phyloP scores from a whole-genome alignment of 2,113 vertebrate genomes.

The Triplophysa siluroides region DNA sequence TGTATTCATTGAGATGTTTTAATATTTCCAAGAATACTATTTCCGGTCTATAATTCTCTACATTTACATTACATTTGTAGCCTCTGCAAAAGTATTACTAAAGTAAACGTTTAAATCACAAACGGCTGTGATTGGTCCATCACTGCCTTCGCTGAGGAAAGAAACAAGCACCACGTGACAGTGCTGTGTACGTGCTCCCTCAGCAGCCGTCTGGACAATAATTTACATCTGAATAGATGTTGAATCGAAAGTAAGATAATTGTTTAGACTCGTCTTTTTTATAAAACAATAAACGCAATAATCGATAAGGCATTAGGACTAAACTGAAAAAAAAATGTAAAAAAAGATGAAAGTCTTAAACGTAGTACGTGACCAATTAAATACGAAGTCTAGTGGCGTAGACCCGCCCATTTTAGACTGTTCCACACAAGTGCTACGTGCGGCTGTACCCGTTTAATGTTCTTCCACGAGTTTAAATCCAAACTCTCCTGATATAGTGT shows the following conservation, averaged over 20 bases:
- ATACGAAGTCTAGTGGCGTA: neutral
- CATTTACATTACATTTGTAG: no score
- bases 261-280: neutral
- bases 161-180: neutral
- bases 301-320: neutral
- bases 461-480: neutral
- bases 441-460: neutral
- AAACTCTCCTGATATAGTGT: conserved; percentile 4
- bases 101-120: neutral
- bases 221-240: neutral
- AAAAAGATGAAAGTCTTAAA: neutral
- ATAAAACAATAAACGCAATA: no score
- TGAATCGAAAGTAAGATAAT: neutral
- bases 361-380: conserved; percentile 3
- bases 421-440: no score
- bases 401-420: neutral
- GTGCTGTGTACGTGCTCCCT: neutral
- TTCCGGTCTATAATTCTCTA: neutral
- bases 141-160: neutral
- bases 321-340: neutral
- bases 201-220: neutral
- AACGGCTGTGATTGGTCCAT: neutral
- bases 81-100: no score
- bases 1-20: neutral
- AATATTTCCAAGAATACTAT: neutral